Percentiles rank a stretch among this genome's conserved stretches.
These are phyloP conservation scores for Acleris holmiana DNA, from an alignment of 2,888 invertebrate species.

Conservation along the genomic window DNA sequence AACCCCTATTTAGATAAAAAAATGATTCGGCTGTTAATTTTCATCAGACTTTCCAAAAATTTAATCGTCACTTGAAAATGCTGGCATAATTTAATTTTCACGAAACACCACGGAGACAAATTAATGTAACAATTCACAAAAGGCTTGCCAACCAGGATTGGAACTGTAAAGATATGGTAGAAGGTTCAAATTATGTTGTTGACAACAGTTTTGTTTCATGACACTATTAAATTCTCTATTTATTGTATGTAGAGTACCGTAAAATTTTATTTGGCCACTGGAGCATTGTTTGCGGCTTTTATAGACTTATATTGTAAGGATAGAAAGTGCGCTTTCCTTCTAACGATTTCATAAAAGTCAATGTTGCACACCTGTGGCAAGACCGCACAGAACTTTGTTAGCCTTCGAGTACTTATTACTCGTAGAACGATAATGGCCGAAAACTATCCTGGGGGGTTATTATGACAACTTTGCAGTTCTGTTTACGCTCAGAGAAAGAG, in stretches of 20 bases:
- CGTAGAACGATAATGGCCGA: background rate
- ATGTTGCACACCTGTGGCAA: background rate
- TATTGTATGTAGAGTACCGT: conserved; percentile 21
- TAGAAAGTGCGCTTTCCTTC: conserved; percentile 4
- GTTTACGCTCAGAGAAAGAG: too few species aligned
- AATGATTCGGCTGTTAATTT: background rate
- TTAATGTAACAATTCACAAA: conserved; percentile 13
- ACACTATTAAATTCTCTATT: conserved; percentile 14
- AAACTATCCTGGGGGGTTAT: background rate
- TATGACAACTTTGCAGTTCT: too few species aligned
- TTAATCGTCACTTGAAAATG: conserved; percentile 20
- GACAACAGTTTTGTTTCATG: background rate
- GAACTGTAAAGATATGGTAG: background rate
- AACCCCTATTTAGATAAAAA: conserved; percentile 5
- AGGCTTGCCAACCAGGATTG: conserved; percentile 6
- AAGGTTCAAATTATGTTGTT: conserved; percentile 9
- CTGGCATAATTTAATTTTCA: conserved; percentile 19
- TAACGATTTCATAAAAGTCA: conserved; percentile 12
- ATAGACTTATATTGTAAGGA: background rate
- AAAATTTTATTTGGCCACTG: conserved; percentile 19
- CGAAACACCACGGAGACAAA: conserved; percentile 12
- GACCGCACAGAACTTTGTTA: background rate
- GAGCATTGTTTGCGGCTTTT: conserved; percentile 9
- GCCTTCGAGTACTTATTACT: too few species aligned
- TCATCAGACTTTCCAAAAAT: conserved; percentile 10